Evolutionary conservation across 2,113 vertebrate genomes (phyloP).

Genomic region (Callaeas wilsoni): DNA sequence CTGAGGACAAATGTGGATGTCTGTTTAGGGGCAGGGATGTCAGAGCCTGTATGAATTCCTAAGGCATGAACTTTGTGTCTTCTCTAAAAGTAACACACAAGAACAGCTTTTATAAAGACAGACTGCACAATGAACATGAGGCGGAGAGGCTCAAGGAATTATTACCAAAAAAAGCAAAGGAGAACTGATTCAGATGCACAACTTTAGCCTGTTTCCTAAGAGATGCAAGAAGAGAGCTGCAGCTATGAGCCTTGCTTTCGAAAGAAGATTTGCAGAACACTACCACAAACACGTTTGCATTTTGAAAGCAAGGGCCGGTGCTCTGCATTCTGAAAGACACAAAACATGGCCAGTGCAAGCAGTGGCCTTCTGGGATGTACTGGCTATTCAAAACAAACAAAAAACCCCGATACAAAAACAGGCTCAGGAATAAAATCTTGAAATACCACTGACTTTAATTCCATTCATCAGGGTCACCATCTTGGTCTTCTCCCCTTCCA

Average conservation of each 20-base stretch:
- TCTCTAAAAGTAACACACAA: neutral
- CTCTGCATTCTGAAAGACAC: neutral
- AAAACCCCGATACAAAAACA: accelerated
- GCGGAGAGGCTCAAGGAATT: neutral
- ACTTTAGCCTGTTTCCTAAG: neutral
- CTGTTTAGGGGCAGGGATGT: neutral
- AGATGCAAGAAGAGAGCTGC: neutral
- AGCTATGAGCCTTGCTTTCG: neutral
- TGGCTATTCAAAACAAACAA: neutral
- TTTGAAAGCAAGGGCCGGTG: neutral
- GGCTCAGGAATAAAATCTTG: neutral
- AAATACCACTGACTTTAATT: neutral
- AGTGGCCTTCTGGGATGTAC: neutral
- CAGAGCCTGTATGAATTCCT: neutral
- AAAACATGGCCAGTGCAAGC: neutral
- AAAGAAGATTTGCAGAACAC: neutral
- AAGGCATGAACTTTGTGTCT: neutral
- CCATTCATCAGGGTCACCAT: neutral
- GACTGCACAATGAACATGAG: neutral
- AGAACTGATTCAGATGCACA: neutral
- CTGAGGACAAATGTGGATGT: neutral
- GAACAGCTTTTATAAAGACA: neutral
- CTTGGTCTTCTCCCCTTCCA: neutral
- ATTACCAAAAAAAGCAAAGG: neutral
- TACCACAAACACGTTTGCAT: neutral